A percentile compares a stretch with the other conserved stretches of the same genome.
phyloP scores from a whole-genome alignment of 1,140 invertebrate species.

The Heliconius hewitsoni region DNA sequence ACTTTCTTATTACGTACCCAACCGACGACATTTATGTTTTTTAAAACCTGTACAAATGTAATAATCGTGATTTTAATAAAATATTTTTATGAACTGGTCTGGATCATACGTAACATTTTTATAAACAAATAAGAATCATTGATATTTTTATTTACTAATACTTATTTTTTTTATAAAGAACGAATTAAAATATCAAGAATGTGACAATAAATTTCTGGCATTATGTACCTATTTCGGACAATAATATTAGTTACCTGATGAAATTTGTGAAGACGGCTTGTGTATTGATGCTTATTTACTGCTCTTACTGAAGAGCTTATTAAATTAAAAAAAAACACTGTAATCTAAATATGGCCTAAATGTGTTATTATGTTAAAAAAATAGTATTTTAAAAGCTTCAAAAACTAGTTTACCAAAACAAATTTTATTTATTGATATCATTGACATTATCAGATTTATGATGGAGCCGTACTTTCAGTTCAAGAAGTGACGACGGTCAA shows the following conservation, averaged over 20 bases:
- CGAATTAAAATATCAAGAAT: too few relatives aligned
- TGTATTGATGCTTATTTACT: too few relatives aligned
- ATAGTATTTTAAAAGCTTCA: neutral
- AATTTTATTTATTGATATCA: slow-evolving; percentile 5
- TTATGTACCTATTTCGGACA: neutral
- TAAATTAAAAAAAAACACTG: too few relatives aligned
- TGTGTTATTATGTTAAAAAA: too few relatives aligned
- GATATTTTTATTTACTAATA: too few relatives aligned
- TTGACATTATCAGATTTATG: slow-evolving; percentile 18
- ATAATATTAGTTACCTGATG: too few relatives aligned
- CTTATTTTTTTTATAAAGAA: too few relatives aligned
- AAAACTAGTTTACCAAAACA: neutral
- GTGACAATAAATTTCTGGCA: too few relatives aligned
- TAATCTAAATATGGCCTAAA: too few relatives aligned
- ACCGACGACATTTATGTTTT: slow-evolving; percentile 15
- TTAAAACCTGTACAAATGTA: slow-evolving; percentile 17
- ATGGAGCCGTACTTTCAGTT: slow-evolving; percentile 8
- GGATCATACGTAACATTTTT: neutral
- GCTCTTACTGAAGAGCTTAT: too few relatives aligned
- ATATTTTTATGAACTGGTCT: slow-evolving; percentile 1
- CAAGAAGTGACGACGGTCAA: slow-evolving; percentile 20
- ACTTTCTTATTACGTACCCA: slow-evolving; percentile 51
- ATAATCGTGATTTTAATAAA: slow-evolving; percentile 15
- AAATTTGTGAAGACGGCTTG: too few relatives aligned
- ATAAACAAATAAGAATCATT: too few relatives aligned